Evolutionary conservation across 2,113 vertebrate genomes (phyloP).

Genomic region (Rhagologus leucostigma): DNA sequence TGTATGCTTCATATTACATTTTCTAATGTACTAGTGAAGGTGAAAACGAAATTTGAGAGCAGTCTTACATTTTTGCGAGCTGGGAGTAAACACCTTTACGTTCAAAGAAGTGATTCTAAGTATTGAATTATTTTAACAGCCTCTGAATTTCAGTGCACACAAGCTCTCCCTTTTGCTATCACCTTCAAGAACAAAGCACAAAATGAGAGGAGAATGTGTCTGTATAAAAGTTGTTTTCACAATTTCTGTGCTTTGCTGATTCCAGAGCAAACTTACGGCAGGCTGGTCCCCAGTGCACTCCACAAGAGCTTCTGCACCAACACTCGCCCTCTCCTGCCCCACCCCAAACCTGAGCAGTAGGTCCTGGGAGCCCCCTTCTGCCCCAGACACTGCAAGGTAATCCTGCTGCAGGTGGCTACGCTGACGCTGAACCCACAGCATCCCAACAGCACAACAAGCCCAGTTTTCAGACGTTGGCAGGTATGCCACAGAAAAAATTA

Average conservation of each 20-base stretch:
- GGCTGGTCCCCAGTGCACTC: neutral
- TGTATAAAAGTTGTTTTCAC: neutral
- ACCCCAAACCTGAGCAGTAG: neutral
- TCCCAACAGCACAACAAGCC: neutral
- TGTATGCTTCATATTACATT: neutral
- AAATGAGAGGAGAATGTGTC: neutral
- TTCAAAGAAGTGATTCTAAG: neutral
- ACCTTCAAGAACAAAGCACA: neutral
- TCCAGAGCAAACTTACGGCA: neutral
- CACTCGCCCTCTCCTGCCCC: neutral
- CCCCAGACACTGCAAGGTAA: neutral
- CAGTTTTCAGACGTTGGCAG: neutral
- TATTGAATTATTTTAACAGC: neutral
- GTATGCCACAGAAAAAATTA: neutral
- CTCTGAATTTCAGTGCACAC: neutral
- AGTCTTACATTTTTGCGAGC: neutral
- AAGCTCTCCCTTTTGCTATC: neutral
- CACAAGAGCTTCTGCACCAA: neutral
- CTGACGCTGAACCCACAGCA: neutral
- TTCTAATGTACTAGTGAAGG: neutral
- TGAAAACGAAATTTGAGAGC: neutral
- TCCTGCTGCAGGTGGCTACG: rapidly evolving
- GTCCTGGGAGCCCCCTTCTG: neutral
- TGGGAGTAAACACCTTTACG: neutral
- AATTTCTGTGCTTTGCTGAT: neutral